These are phyloP conservation scores for Pitta sordida DNA, from an alignment of 2,113 vertebrate genomes.

Conservation along the genomic window DNA sequence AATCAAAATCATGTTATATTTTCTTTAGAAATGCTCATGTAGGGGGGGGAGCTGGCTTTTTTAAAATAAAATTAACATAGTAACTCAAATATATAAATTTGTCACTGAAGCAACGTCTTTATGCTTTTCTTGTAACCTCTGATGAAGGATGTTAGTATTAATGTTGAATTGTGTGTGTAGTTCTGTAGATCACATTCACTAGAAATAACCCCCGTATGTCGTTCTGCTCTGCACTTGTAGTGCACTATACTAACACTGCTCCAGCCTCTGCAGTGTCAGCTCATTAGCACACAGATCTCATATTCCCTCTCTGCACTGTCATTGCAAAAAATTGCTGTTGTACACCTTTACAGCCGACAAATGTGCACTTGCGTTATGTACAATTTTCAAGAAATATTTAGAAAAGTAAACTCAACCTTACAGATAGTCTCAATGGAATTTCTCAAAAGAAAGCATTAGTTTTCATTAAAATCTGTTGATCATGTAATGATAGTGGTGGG, in stretches of 20 bases:
- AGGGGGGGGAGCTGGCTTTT: not conserved
- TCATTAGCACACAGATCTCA: constrained; percentile 99
- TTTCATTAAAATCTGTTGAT: constrained; percentile 79
- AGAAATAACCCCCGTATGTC: constrained; percentile 37
- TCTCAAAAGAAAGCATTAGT: constrained; percentile 34
- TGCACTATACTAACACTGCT: constrained; percentile 80
- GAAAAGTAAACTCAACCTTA: constrained; percentile 60
- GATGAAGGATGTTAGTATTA: not conserved
- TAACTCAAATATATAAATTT: not conserved
- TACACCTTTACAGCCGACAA: constrained; percentile 84
- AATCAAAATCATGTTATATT: not conserved
- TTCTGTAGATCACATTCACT: constrained; percentile 45
- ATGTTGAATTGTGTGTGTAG: constrained; percentile 7
- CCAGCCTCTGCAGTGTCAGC: constrained; percentile 94
- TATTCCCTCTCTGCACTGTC: constrained; percentile 91
- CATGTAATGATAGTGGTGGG: constrained; percentile 46
- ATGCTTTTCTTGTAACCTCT: not conserved
- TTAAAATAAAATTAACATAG: not conserved
- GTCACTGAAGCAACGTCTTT: not conserved
- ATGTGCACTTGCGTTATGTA: constrained; percentile 73
- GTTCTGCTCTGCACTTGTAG: constrained; percentile 78
- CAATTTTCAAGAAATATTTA: constrained; percentile 66
- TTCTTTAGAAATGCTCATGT: not conserved
- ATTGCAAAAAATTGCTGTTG: constrained; percentile 90
- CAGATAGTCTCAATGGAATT: constrained; percentile 39